Base-by-base conservation (phyloP, 2,797 vertebrate species). In the Anolis apletophallus region DNA sequence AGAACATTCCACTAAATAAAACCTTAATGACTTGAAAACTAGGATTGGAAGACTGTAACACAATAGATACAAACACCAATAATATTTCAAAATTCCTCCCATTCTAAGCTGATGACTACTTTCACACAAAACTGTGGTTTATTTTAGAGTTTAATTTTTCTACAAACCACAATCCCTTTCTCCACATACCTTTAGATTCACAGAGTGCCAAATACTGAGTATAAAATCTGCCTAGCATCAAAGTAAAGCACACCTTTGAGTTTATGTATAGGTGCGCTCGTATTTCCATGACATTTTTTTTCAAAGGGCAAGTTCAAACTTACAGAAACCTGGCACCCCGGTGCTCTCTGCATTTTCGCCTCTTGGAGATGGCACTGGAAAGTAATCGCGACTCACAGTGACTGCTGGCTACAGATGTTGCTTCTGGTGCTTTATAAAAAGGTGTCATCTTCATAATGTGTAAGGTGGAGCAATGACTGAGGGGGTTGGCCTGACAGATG, bases 391-490 rank as follows among this genome's bases (percentile, higher is more conserved):
- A 67, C 86, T 80, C 68, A 80, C 23, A 78, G 17, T 8, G 34
- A 83, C 57, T 73, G 68, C 75, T 64, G 55, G n/a, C 75, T 87
- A 17, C 81, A 90, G 68, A 26, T 57, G 29, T 19, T 87, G 89
- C 90, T 87, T 75, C 85, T 71, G 88, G 64, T 90, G 91, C 92
- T 87, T 90, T 95, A 95, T 95, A 94, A 94, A 92, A 93, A 88
- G 75, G 83, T 88, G 88, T 94, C 88, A 90, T 94, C 93, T 93
- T 92, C 84, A 83, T 91, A 94, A 89, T 88, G 90, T 88, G 86
- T 85, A 94, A 94, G 94, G 95, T 95, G 95, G 94, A 93, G 94
- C 94, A 91, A 90, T 55, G 78, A 82, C 59, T 83, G 85, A 89
- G 94, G 92, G 94, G 94, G 76, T 90, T 95, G 95, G 92, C 93